These are phyloP conservation scores for Hydropsyche tenuis DNA, from an alignment of 1,140 invertebrate species.

Conservation along the genomic window DNA sequence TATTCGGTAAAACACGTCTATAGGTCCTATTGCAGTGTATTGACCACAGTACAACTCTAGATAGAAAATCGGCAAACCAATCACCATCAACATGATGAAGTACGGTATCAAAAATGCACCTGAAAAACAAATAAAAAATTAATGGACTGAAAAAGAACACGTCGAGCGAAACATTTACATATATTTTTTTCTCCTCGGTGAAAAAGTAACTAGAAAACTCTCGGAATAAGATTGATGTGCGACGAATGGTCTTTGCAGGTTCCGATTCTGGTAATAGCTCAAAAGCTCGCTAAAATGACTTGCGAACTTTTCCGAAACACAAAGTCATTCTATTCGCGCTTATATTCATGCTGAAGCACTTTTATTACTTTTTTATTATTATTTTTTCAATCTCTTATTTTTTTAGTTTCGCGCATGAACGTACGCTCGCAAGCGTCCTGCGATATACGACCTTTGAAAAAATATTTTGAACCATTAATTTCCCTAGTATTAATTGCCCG, in stretches of 20 bases:
- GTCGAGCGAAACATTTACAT: not conserved
- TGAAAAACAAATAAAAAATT: slow-evolving; percentile 58
- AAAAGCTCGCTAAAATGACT: slow-evolving; percentile 24
- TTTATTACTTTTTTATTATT: not conserved
- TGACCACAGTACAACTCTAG: slow-evolving; percentile 72
- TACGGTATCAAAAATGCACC: slow-evolving; percentile 84
- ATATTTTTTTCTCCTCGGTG: not conserved
- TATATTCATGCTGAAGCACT: slow-evolving; percentile 13
- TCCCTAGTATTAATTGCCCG: no score
- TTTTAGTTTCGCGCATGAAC: no score
- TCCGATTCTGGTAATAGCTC: slow-evolving; percentile 7
- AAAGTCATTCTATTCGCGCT: slow-evolving; percentile 23
- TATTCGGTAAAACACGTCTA: slow-evolving; percentile 66
- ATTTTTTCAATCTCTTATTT: no score
- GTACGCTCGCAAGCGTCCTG: no score
- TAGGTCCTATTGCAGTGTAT: slow-evolving; percentile 67
- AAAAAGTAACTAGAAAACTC: not conserved
- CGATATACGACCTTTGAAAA: no score
- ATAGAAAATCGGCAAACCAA: slow-evolving; percentile 81
- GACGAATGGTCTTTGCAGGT: slow-evolving; percentile 16
- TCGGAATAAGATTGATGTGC: slow-evolving; percentile 20
- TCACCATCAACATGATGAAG: slow-evolving; percentile 75
- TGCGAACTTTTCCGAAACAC: slow-evolving; percentile 16
- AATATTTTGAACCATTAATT: no score
- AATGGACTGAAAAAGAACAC: not conserved